A percentile compares a stretch with the other conserved stretches of the same genome.
These are phyloP conservation scores for Cloeon dipterum DNA, from an alignment of 2,888 invertebrate genomes.

Conservation along the genomic window DNA sequence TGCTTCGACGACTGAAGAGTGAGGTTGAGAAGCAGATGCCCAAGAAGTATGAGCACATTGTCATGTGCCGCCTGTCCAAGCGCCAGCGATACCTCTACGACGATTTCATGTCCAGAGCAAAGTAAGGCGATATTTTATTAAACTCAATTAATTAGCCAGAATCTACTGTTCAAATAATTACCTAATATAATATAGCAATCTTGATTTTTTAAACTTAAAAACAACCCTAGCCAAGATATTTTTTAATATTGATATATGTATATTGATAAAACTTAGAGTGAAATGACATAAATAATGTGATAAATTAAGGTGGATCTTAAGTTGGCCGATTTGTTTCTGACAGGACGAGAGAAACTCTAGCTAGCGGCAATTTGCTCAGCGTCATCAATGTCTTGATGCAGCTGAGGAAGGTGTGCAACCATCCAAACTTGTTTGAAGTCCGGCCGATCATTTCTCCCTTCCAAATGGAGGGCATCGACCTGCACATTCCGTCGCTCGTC, in stretches of 20 bases:
- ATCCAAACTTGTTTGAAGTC: constrained; percentile 93
- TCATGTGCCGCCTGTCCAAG: constrained; percentile 83
- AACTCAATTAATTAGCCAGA: not conserved
- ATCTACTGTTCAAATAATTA: not conserved
- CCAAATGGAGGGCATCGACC: constrained; percentile 55
- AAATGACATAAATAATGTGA: too few species aligned
- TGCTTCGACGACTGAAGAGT: constrained; percentile 71
- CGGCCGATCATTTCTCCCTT: constrained; percentile 88
- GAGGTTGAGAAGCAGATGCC: constrained; percentile 98
- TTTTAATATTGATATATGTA: too few species aligned
- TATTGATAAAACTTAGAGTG: too few species aligned
- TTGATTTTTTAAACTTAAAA: not conserved
- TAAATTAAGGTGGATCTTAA: too few species aligned
- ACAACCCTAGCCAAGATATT: too few species aligned
- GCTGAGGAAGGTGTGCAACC: constrained; percentile 91
- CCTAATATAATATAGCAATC: too few species aligned
- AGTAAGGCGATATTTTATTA: constrained; percentile 40
- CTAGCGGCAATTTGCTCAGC: constrained; percentile 78
- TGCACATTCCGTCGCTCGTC: constrained; percentile 44
- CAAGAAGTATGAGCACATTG: constrained; percentile 84
- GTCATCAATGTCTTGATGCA: constrained; percentile 96
- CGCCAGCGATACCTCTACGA: constrained; percentile 93
- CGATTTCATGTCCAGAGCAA: constrained; percentile 94
- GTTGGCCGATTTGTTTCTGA: too few species aligned
- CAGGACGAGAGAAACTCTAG: constrained; percentile 83